Evolutionary conservation across 1,140 invertebrate species (phyloP).

Genomic region (Saccostrea glomerata): DNA sequence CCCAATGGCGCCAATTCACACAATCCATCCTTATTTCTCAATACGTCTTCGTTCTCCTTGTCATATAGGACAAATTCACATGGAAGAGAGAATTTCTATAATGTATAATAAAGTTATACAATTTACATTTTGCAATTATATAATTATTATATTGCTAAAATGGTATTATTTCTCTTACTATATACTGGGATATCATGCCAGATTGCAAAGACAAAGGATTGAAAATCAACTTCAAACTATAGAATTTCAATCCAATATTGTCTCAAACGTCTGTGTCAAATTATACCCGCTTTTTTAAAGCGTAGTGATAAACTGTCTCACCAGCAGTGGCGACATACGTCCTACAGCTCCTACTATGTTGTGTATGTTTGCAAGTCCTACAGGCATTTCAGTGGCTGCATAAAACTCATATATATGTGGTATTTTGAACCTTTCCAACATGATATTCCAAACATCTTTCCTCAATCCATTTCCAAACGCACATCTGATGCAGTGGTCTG

Average conservation of each 20-base stretch:
- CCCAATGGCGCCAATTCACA: conserved; percentile 49
- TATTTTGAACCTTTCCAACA: conserved; percentile 61
- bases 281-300: no score
- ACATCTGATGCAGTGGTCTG: conserved; percentile 53
- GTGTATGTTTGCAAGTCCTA: conserved; percentile 56
- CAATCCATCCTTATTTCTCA: conserved; percentile 47
- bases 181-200: no score
- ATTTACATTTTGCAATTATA: not conserved
- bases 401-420: conserved; percentile 65
- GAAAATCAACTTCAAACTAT: no score
- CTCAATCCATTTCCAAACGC: conserved; percentile 66
- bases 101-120: not conserved
- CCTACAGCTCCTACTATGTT: conserved; percentile 62
- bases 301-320: conserved; percentile 44
- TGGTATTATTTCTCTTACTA: no score
- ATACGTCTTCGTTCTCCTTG: conserved; percentile 5
- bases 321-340: conserved; percentile 63
- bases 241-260: no score
- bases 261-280: no score
- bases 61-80: conserved; percentile 55
- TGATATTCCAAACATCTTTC: conserved; percentile 64
- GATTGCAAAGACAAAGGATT: no score
- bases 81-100: conserved; percentile 47
- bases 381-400: conserved; percentile 62
- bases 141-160: not conserved